Evolutionary conservation across 2,113 vertebrate genomes (phyloP), one percentile per base, ranked within the genome.

Genomic region (Halcyon senegalensis): DNA sequence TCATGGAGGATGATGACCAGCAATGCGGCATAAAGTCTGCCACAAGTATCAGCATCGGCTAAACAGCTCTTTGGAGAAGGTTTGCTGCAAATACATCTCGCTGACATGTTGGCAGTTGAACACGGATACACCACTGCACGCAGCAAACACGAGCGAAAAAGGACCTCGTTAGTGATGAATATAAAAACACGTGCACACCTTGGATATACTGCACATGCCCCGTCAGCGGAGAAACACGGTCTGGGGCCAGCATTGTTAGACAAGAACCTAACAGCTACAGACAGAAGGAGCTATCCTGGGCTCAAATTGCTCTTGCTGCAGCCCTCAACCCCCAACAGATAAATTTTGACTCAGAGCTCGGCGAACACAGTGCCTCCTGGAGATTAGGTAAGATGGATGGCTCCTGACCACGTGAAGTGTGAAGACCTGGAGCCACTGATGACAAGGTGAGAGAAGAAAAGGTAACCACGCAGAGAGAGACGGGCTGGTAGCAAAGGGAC

Each of bases 41-140:
- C 24, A 44, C 51, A 84, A 75, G 56, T 17, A 5, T 37, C 55
- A 39, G 73, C 0, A 0, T 68, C 0, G 0, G 74, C 62, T 21
- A 13, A 24, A 35, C 10, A 2, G 82, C 58, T 80, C 85, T 82
- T 79, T 35, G 74, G 82, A 79, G 77, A 66, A 87, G 44, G 53
- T 35, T 77, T 90, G 62, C 75, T 95, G 84, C 48, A 43, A 76
- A 76, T 33, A 27, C 1, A 0, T 33, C 18, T 75, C 56, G 16
- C 58, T 20, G 58, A 60, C 0, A 1, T 10, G 56, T 4, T 55
- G 53, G 90, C 35, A 85, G 43, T 9, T 10, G 24, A 87, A 51
- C 66, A 87, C 62, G 68, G 66, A 68, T 68, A 85, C 53, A 35
- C 18, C 43, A 51, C 48, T 2, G 63, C 78, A 82, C 27, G 10